A percentile compares a stretch with the other conserved stretches of the same genome.
Conservation (phyloP, 2,113 vertebrate species). For the Oncorhynchus keta region DNA sequence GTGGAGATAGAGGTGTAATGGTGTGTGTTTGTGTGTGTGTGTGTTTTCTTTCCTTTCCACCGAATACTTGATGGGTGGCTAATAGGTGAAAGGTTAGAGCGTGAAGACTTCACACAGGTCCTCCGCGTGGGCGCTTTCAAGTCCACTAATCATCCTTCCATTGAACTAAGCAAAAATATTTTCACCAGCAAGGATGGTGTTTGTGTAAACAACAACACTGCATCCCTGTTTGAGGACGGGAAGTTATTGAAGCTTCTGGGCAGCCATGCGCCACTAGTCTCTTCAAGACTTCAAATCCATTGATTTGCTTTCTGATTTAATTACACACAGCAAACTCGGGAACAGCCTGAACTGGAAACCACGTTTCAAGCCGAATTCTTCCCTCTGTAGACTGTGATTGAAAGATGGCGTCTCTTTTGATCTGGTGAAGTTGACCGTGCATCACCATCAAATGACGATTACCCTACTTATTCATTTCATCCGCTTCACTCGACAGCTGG, state of each 20-base stretch:
- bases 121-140: not conserved
- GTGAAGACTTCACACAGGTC: not conserved
- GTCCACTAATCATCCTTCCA: not conserved
- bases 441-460: constrained; percentile 34
- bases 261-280: constrained; percentile 5
- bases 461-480: constrained; percentile 3
- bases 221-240: constrained; percentile 4
- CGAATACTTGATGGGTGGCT: not conserved
- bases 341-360: not conserved
- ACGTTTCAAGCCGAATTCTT: not conserved
- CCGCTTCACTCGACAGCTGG: constrained; percentile 23
- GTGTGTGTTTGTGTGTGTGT: too few relatives aligned
- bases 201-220: constrained; percentile 4
- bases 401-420: not conserved
- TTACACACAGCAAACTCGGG: not conserved
- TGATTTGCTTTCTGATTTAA: not conserved
- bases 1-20: not conserved
- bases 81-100: constrained; percentile 1
- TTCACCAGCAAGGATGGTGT: not conserved
- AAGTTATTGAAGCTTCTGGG: not conserved
- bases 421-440: constrained; percentile 20
- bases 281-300: too few relatives aligned
- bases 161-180: not conserved
- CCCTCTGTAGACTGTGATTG: constrained; percentile 11
- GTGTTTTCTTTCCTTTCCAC: not conserved